Evolutionary conservation across 2,113 vertebrate species (phyloP).

Genomic region (Mormyrus lacerda): DNA sequence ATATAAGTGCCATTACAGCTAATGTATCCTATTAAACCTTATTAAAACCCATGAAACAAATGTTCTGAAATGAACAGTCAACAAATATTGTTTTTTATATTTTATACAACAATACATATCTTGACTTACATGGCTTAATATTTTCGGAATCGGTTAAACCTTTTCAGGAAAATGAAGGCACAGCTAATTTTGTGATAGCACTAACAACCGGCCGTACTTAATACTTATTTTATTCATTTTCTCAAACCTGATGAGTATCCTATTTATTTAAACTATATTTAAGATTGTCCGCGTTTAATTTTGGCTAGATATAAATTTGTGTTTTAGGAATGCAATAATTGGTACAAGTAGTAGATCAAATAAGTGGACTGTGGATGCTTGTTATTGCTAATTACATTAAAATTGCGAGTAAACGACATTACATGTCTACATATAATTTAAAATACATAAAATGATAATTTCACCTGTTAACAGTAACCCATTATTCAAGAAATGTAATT

Average conservation of each 20-base stretch:
- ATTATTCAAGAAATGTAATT: neutral
- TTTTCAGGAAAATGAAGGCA: neutral
- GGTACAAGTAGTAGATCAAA: neutral
- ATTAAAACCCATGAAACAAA: conserved; percentile 40
- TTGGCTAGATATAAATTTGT: neutral
- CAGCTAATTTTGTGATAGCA: neutral
- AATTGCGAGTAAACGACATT: neutral
- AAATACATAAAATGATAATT: neutral
- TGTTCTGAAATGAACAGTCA: neutral
- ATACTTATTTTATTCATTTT: neutral
- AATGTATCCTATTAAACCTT: conserved; percentile 58
- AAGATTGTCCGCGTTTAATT: neutral
- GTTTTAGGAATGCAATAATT: neutral
- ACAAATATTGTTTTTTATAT: conserved; percentile 9
- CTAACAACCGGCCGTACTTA: neutral
- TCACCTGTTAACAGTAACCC: neutral
- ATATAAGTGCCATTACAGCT: conserved; percentile 67
- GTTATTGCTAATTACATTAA: neutral
- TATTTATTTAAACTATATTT: neutral
- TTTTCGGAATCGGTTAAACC: neutral
- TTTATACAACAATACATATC: neutral
- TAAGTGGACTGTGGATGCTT: neutral
- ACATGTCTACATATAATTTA: neutral
- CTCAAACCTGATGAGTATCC: neutral
- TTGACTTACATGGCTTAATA: neutral